Base-by-base conservation (phyloP, 1,140 invertebrate genomes). In the Caenorhabditis remanei region DNA sequence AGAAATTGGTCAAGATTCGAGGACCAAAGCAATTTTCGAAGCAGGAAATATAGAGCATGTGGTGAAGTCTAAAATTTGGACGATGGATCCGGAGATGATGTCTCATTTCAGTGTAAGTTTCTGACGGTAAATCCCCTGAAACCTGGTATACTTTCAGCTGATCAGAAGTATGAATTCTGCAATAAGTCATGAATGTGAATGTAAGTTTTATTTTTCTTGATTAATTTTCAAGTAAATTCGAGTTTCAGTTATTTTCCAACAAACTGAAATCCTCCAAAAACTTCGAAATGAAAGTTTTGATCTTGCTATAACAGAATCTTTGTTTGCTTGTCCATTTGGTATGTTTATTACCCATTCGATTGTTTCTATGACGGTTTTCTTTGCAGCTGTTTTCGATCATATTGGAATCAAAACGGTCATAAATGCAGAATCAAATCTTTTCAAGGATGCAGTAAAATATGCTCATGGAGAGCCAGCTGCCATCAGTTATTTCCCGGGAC, bases 401-500 rank as follows among this genome's bases (percentile, higher is more conserved):
- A 50, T 85, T 65, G 85, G 85, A 40, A 85, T 85, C 43, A 32
- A 65, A 6, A 55, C 65, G 11, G 50, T 67, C 32, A 85, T 85
- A 19, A 67, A 53, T 61, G 85, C 63, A 1, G 46, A 71, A n/a
- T 85, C 85, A 5, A 48, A 55, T 21, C 11, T 79, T 40, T 67
- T 71, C 50, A 85, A 75, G n/a, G 85, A 85, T 16, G 40, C 50
- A 9, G 32, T 85, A 40, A 71, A 65, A 9, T 85, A 58, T 32
- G 48, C 67, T 21, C 46, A 71, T 53, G 85, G 85, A 19, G 85
- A 85, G 53, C 85, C 85, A 53, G 46, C 67, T 50, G 67, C 85
- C 2, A 46, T 67, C 63, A 56, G 63, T 67, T 85, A 75, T 48
- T 84, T 40, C 21, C 58, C 83, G 41, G 83, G 83, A 61, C 41